Conservation (phyloP, 2,797 vertebrate species). For the Siniperca obscura region DNA sequence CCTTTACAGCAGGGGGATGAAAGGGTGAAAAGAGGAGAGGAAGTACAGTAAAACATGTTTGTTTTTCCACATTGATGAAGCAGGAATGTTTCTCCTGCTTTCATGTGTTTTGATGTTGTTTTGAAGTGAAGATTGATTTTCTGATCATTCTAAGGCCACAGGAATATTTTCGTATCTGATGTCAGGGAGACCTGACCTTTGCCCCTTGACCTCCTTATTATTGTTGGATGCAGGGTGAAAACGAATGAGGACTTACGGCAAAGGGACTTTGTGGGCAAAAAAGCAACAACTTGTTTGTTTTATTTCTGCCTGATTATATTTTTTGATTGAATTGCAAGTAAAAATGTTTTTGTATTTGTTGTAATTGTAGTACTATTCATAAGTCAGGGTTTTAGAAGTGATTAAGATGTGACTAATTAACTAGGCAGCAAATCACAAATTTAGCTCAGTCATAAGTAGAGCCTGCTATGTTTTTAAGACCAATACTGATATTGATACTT, state of each 20-base stretch:
- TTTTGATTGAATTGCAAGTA: no score
- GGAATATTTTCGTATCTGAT: background rate
- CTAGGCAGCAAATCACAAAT: no score
- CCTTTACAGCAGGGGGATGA: background rate
- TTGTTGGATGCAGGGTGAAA: background rate
- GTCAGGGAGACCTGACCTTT: constrained; percentile 1
- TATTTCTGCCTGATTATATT: background rate
- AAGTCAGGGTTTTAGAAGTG: no score
- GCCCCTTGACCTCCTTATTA: constrained; percentile 21
- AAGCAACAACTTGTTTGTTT: background rate
- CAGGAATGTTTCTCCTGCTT: background rate
- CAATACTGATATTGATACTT: background rate
- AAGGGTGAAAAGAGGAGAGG: background rate
- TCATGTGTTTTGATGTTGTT: background rate
- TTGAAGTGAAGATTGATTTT: background rate
- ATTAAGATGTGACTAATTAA: no score
- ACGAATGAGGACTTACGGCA: background rate
- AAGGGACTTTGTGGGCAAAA: background rate
- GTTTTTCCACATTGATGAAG: background rate
- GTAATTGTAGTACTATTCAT: no score
- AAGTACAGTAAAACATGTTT: background rate
- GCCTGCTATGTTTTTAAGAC: no score
- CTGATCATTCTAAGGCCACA: background rate
- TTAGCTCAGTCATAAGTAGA: no score
- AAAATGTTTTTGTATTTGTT: no score